Evolutionary conservation across 2,888 invertebrate genomes (phyloP).

Genomic region (Liodrosophila aerea): DNA sequence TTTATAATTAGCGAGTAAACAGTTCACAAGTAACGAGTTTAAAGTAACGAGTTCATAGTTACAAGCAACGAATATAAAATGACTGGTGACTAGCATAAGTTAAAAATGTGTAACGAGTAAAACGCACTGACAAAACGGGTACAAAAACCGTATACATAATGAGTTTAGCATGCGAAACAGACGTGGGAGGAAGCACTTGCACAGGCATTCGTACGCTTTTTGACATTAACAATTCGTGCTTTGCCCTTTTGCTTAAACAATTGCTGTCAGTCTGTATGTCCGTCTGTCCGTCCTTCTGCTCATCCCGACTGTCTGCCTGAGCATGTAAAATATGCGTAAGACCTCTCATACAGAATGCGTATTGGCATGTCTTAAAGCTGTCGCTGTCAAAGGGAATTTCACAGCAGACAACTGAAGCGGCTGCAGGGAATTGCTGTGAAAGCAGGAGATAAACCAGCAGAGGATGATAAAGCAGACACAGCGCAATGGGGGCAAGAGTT

Average conservation of each 20-base stretch:
- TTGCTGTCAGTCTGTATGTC: too few species aligned
- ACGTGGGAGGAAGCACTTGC: background rate
- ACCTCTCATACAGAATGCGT: slow-evolving; percentile 5
- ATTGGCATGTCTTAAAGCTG: slow-evolving; percentile 40
- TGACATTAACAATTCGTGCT: background rate
- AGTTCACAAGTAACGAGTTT: too few species aligned
- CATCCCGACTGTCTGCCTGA: slow-evolving; percentile 9
- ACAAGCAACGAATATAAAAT: too few species aligned
- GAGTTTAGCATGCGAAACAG: background rate
- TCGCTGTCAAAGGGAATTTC: slow-evolving; percentile 62
- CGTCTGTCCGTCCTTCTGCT: too few species aligned
- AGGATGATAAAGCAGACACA: too few species aligned
- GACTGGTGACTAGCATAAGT: too few species aligned
- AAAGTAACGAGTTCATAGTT: too few species aligned
- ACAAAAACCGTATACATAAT: slow-evolving; percentile 19
- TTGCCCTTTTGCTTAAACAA: slow-evolving; percentile 3
- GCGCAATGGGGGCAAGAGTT: too few species aligned
- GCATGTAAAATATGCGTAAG: slow-evolving; percentile 16
- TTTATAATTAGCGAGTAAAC: background rate
- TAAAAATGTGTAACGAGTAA: too few species aligned
- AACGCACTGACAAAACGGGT: too few species aligned
- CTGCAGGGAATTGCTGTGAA: background rate
- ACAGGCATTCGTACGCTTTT: background rate
- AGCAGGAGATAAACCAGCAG: background rate
- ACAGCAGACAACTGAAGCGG: slow-evolving; percentile 33